Evolutionary conservation across 2,888 invertebrate genomes (phyloP).

Genomic region (Panopea generosa): DNA sequence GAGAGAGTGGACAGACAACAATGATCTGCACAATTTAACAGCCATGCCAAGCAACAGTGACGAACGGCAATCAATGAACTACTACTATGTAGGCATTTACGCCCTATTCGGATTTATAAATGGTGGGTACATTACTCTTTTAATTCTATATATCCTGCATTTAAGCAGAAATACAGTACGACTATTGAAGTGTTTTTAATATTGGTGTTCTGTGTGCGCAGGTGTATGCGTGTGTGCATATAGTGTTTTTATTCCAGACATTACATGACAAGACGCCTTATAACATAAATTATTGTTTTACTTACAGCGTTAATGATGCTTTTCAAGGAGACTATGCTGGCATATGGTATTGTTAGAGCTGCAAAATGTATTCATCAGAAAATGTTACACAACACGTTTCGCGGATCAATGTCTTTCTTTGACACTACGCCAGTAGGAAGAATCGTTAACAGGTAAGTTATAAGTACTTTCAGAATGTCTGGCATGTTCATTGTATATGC

Average conservation of each 20-base stretch:
- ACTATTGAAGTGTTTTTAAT: too few species aligned
- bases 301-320: neutral
- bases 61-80: conserved; percentile 21
- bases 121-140: too few species aligned
- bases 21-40: conserved; percentile 27
- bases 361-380: conserved; percentile 51
- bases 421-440: conserved; percentile 85
- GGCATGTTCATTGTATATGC: too few species aligned
- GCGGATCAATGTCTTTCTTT: conserved; percentile 81
- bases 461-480: too few species aligned
- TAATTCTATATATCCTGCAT: too few species aligned
- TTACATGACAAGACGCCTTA: too few species aligned
- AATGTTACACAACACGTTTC: conserved; percentile 66
- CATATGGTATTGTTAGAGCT: conserved; percentile 72
- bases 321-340: too few species aligned
- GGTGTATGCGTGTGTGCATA: too few species aligned
- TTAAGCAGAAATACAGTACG: too few species aligned
- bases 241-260: too few species aligned
- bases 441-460: conserved; percentile 81
- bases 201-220: too few species aligned
- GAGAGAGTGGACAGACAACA: conserved; percentile 40
- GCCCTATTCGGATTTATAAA: conserved; percentile 13
- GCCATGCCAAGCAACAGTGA: conserved; percentile 27
- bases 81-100: conserved; percentile 31
- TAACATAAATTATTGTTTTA: too few species aligned